phyloP scores from a whole-genome alignment of 2,888 invertebrate genomes.

The Apodemia zela region DNA sequence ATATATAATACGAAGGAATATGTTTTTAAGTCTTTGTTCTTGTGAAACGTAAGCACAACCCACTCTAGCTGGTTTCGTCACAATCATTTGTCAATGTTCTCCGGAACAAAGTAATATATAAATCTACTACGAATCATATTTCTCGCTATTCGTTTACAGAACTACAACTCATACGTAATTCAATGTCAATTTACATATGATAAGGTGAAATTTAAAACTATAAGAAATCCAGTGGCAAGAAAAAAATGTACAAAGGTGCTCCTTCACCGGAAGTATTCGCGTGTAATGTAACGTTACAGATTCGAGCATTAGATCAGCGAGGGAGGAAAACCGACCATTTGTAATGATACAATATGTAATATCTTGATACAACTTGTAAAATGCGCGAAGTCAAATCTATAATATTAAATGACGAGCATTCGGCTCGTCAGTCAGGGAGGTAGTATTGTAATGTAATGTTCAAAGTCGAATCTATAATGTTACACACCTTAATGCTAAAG shows the following conservation, averaged over 20 bases:
- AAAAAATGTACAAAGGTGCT: too few species aligned
- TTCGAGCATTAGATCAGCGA: too few species aligned
- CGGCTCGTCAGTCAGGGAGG: too few species aligned
- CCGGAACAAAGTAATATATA: neutral
- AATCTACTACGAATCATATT: neutral
- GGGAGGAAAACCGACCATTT: too few species aligned
- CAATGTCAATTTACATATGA: neutral
- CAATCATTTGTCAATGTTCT: neutral
- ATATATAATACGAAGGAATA: neutral
- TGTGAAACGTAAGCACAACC: neutral
- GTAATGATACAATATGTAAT: neutral
- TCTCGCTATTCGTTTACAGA: neutral
- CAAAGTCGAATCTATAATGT: too few species aligned
- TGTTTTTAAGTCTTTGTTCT: neutral
- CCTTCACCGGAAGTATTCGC: too few species aligned
- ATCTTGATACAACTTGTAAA: too few species aligned
- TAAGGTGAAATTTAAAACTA: neutral
- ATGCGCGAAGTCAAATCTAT: too few species aligned
- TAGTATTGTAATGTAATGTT: too few species aligned
- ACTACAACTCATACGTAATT: slow-evolving; percentile 1
- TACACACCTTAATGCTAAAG: too few species aligned
- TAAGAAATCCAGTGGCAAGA: neutral
- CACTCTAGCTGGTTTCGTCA: neutral
- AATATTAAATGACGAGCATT: too few species aligned
- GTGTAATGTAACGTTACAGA: too few species aligned